Evolutionary conservation across 2,888 invertebrate genomes (phyloP), one percentile per base, ranked within the genome.

Genomic region (Osedax frankpressi): DNA sequence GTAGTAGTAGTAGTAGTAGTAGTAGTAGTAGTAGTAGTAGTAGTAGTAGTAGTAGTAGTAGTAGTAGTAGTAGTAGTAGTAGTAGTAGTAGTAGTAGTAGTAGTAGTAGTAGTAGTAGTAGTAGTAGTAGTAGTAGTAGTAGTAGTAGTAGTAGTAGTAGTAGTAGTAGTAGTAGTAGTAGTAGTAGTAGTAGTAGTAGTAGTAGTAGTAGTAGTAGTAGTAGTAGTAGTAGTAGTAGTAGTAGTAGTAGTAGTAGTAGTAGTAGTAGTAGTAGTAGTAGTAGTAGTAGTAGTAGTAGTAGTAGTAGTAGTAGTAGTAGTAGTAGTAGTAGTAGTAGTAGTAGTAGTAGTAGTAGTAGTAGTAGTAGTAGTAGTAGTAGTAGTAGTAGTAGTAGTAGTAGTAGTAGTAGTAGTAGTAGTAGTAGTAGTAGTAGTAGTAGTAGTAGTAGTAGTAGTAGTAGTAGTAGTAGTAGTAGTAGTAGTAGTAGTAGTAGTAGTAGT

Each of bases 321-420:
- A 25, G 28, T 69, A 19, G 14, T 69, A 26, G 69, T 69, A 19
- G 69, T 69, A 27, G 69, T 69, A 19, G 69, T 69, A 27, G 69
- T 69, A 19, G 69, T 69, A 27, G 69, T 69, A 69, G 69, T 69
- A 69, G 27, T 11, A 69, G 69, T 69, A 69, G 69, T 69, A 69
- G 69, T 69, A 69, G 69, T 69, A 27, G 69, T 69, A 25, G 69
- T 69, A 69, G 69, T 69, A 69, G 28, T 69, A 27, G 69, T 69
- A 27, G 69, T 69, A 25, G 69, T 69, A 69, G 69, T 69, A 69
- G 28, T 25, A 27, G 69, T 69, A 27, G 69, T 69, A 27, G 69
- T 69, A 19, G 44, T 44, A 44, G 44, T 44, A 44, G 44, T 44
- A 44, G 44, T 44, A 44, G 44, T 44, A 44, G 44, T 44, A 11